phyloP scores from a whole-genome alignment of 2,113 vertebrate species.

The Psittacus erithacus region DNA sequence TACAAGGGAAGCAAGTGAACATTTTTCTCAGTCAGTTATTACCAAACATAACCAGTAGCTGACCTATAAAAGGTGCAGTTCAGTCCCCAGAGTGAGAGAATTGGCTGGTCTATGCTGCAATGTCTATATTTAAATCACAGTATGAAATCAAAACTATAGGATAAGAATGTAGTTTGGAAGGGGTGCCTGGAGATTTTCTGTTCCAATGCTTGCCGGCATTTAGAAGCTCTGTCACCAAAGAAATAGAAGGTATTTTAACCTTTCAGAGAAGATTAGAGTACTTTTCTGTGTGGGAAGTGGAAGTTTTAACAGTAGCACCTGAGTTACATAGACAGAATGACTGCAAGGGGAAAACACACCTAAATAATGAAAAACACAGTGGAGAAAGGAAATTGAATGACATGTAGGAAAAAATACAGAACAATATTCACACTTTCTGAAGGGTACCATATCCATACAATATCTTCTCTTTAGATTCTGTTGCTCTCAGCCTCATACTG shows the following conservation, averaged over 20 bases:
- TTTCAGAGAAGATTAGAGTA: background rate
- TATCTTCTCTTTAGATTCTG: background rate
- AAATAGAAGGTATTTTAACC: background rate
- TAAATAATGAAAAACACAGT: background rate
- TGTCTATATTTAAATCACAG: background rate
- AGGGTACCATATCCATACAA: rapidly evolving
- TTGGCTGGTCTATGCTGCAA: background rate
- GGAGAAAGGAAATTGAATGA: background rate
- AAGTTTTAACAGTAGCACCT: background rate
- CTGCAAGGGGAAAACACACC: background rate
- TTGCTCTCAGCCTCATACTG: background rate
- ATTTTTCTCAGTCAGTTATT: background rate
- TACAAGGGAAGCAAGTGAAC: background rate
- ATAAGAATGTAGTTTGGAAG: background rate
- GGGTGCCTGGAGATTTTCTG: background rate
- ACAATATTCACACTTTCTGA: background rate
- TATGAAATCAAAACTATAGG: background rate
- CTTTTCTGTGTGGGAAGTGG: background rate
- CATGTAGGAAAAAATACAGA: background rate
- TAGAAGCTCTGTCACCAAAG: background rate
- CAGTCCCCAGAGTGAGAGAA: background rate
- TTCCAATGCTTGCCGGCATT: background rate
- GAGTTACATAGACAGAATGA: background rate
- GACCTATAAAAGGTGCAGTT: background rate
- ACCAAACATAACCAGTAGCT: background rate